Conservation (phyloP, 2,113 vertebrate species). For the Mus spicilegus region DNA sequence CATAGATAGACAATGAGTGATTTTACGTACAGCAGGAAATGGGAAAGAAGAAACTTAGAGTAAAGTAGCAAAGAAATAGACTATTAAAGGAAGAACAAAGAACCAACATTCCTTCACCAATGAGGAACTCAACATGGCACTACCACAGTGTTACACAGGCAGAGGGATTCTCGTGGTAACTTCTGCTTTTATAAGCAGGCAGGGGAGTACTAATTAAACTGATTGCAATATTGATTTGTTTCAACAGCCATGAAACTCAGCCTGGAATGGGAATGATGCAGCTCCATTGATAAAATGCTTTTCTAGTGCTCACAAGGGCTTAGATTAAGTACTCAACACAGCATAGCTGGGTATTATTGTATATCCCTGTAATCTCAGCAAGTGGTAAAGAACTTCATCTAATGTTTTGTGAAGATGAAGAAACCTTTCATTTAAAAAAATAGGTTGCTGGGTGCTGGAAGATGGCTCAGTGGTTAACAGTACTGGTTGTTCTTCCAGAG, state of each 20-base stretch:
- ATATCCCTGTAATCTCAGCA: background rate
- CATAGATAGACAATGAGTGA: background rate
- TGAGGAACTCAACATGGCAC: rapidly evolving
- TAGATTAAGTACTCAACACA: background rate
- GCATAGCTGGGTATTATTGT: background rate
- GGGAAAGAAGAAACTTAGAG: background rate
- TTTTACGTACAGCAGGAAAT: background rate
- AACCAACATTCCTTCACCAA: background rate
- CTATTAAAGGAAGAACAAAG: background rate
- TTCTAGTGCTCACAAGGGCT: background rate
- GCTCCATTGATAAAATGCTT: background rate
- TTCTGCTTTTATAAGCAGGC: background rate
- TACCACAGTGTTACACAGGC: no score
- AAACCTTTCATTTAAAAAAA: background rate
- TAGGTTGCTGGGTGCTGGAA: background rate
- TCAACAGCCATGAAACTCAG: background rate
- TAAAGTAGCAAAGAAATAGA: background rate
- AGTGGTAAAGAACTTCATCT: background rate
- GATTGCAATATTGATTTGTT: background rate
- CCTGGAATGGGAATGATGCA: background rate
- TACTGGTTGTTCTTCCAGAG: background rate
- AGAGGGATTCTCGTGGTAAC: background rate
- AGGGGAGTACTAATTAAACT: background rate
- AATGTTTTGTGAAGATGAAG: background rate
- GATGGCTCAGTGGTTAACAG: background rate